Percentiles rank a stretch among this genome's conserved stretches.
phyloP scores from a whole-genome alignment of 2,888 invertebrate genomes.

The Phortica magna region DNA sequence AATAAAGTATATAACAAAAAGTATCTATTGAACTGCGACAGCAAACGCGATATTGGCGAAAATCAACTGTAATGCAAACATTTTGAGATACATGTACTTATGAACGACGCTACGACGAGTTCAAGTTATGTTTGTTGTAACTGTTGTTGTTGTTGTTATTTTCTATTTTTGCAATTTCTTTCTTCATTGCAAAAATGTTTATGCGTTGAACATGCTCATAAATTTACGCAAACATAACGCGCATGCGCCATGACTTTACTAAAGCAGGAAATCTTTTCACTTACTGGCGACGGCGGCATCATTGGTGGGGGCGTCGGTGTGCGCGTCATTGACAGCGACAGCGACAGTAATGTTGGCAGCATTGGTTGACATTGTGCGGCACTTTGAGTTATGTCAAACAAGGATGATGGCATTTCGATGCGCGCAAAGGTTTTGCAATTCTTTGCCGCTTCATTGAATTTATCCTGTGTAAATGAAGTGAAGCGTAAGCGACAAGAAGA shows the following conservation, averaged over 20 bases:
- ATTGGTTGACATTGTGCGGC: background rate
- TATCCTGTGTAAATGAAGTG: conserved; percentile 18
- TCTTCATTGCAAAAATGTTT: conserved; percentile 59
- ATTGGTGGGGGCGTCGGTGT: no score
- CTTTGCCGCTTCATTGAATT: background rate
- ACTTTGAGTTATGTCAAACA: conserved; percentile 31
- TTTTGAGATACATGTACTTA: background rate
- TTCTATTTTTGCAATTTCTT: background rate
- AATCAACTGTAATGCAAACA: conserved; percentile 12
- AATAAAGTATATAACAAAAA: background rate
- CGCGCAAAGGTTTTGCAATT: background rate
- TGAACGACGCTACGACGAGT: background rate
- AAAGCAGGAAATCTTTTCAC: conserved; percentile 17
- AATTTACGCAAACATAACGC: conserved; percentile 63
- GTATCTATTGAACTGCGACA: background rate
- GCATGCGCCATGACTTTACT: conserved; percentile 11
- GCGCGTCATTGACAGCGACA: background rate
- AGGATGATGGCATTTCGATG: background rate
- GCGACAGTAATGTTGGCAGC: background rate
- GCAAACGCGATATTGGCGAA: background rate
- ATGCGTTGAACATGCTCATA: conserved; percentile 67
- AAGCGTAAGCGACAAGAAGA: conserved; percentile 20
- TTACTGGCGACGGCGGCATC: background rate
- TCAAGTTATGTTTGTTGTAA: background rate
- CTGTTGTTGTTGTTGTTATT: background rate